Evolutionary conservation across 2,888 invertebrate genomes (phyloP).

Genomic region (Nesidiocoris tenuis): DNA sequence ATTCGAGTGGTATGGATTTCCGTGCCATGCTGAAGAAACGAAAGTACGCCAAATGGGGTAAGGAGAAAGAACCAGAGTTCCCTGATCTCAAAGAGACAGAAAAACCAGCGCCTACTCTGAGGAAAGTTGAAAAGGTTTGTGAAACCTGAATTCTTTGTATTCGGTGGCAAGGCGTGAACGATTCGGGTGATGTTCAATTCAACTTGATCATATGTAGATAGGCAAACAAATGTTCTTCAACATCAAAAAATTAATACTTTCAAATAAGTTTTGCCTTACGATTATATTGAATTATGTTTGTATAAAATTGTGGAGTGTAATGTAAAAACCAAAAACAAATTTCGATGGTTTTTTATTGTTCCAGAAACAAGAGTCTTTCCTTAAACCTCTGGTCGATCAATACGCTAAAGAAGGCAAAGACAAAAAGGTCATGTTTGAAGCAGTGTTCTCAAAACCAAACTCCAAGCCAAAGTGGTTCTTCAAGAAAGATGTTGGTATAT

Average conservation of each 20-base stretch:
- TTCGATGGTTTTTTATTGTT: conserved; percentile 24
- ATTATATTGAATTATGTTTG: too few species aligned
- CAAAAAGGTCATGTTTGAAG: conserved; percentile 90
- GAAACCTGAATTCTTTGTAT: too few species aligned
- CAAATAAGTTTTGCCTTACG: too few species aligned
- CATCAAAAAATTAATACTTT: too few species aligned
- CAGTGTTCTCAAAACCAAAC: conserved; percentile 95
- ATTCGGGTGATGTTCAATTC: too few species aligned
- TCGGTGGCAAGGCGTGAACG: not conserved
- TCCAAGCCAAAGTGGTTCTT: conserved; percentile 89
- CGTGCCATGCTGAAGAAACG: conserved; percentile 96
- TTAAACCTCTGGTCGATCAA: conserved; percentile 91
- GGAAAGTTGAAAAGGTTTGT: conserved; percentile 87
- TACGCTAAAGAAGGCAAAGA: conserved; percentile 94
- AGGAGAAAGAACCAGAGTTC: conserved; percentile 88
- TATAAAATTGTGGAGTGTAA: too few species aligned
- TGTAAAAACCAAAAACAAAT: too few species aligned
- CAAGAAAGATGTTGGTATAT: conserved; percentile 81
- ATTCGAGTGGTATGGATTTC: conserved; percentile 98
- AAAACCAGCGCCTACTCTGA: conserved; percentile 79
- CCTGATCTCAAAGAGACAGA: conserved; percentile 90
- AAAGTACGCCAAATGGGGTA: conserved; percentile 90
- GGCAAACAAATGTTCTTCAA: too few species aligned
- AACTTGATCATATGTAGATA: too few species aligned
- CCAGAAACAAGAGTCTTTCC: conserved; percentile 91